phyloP scores from a whole-genome alignment of 2,113 vertebrate species.

The Alouatta palliata region DNA sequence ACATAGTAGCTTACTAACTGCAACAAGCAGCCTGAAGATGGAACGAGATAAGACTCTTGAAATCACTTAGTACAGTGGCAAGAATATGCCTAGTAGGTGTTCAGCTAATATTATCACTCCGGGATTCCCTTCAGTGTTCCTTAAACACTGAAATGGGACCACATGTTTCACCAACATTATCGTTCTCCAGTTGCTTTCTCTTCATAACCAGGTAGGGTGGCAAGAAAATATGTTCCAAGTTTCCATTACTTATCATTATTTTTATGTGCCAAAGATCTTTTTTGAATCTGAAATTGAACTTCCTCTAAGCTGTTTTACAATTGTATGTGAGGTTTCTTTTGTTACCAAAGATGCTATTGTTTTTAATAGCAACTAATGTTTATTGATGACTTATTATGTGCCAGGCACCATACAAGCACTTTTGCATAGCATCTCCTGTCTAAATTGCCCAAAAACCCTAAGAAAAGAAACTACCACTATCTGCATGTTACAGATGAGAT shows the following conservation, averaged over 20 bases:
- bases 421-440: background rate
- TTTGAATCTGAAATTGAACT: background rate
- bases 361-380: background rate
- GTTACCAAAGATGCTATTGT: background rate
- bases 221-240: background rate
- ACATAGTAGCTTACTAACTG: background rate
- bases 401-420: background rate
- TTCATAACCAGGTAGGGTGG: background rate
- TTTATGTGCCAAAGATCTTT: background rate
- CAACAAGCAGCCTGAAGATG: background rate
- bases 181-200: background rate
- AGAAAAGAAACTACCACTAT: background rate
- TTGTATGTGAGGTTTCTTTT: background rate
- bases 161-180: rapidly evolving
- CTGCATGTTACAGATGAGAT: background rate
- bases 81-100: background rate
- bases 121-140: background rate
- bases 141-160: background rate
- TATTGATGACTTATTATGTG: background rate
- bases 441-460: background rate
- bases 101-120: too few relatives aligned
- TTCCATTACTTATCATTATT: background rate
- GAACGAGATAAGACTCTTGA: background rate
- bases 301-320: background rate
- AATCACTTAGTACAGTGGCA: background rate